These are phyloP conservation scores for Drosophila phalerata DNA, from an alignment of 2,888 invertebrate species.

Conservation along the genomic window DNA sequence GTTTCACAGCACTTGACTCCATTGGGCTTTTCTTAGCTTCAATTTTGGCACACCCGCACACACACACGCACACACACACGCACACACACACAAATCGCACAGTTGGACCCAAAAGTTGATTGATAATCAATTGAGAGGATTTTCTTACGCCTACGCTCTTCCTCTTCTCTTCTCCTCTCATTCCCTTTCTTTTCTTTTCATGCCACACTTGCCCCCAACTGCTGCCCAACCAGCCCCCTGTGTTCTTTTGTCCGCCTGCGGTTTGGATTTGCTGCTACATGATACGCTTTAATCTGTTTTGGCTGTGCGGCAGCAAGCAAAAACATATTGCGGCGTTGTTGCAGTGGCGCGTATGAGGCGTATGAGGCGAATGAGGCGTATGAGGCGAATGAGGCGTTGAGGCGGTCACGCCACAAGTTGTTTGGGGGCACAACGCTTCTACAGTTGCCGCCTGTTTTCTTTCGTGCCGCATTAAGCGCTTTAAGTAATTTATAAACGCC, in stretches of 20 bases:
- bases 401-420: slow-evolving; percentile 68
- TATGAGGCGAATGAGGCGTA: background rate
- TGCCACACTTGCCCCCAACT: slow-evolving; percentile 8
- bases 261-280: slow-evolving; percentile 78
- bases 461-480: slow-evolving; percentile 68
- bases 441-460: slow-evolving; percentile 43
- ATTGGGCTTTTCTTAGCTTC: slow-evolving; percentile 29
- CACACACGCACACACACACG: slow-evolving; percentile 2
- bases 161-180: background rate
- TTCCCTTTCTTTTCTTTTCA: too few species aligned
- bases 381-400: slow-evolving; percentile 1
- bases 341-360: slow-evolving; percentile 46
- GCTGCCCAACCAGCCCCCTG: background rate
- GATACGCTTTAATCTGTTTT: slow-evolving; percentile 76
- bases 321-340: slow-evolving; percentile 60
- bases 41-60: slow-evolving; percentile 13
- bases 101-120: slow-evolving; percentile 69
- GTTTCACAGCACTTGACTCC: slow-evolving; percentile 22
- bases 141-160: slow-evolving; percentile 55
- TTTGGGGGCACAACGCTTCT: slow-evolving; percentile 38
- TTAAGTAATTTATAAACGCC: slow-evolving; percentile 79
- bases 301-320: slow-evolving; percentile 37
- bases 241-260: slow-evolving; percentile 61
- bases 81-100: background rate
- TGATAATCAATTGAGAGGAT: slow-evolving; percentile 84